Evolutionary conservation across 1,140 invertebrate species (phyloP), one percentile per base, ranked within the genome.

Genomic region (Drosophila murphyi): DNA sequence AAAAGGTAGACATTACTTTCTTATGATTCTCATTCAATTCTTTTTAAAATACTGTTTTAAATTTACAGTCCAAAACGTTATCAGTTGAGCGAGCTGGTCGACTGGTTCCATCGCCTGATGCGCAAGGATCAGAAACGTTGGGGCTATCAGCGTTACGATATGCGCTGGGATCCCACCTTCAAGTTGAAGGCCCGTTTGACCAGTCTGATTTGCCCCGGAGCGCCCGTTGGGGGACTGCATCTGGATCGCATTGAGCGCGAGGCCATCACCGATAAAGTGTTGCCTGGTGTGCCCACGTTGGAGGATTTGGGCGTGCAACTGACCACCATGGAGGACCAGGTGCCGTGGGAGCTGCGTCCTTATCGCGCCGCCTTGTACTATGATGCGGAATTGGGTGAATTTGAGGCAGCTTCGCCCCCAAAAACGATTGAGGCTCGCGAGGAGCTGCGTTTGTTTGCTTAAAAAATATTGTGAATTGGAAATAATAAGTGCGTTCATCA

Each of bases 171-270:
- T 91, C 95, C 95, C 3, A 67, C 95, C 5, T 96, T 97, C 78
- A 92, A 95, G 68, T 2, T 96, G 2, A 96, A 95, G 93, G 93
- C 96, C 45, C 90, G 92, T n/a, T 45, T 96, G 0, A 94, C 94
- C 34, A 94, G 96, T 77, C 82, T 92, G 5, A 60, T 96, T 0
- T 94, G 93, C 41, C 93, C 94, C 0, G 94, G 94, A n/a, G 95
- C 94, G 78, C 96, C 97, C 1, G 83, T 95, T 12, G 95, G 94
- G 10, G 93, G 94, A 71, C 76, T 98, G 29, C 95, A 95, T 75
- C 95, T 95, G 94, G 97, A 98, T 87, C 94, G 95, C 67, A 88
- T 98, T 34, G 97, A 98, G 94, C 92, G 97, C 95, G 97, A 98
- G 93, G 94, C 94, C 76, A 94, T 96, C 2, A 96, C 94, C 39